phyloP scores from a whole-genome alignment of 1,140 invertebrate genomes.

The Atta cephalotes region DNA sequence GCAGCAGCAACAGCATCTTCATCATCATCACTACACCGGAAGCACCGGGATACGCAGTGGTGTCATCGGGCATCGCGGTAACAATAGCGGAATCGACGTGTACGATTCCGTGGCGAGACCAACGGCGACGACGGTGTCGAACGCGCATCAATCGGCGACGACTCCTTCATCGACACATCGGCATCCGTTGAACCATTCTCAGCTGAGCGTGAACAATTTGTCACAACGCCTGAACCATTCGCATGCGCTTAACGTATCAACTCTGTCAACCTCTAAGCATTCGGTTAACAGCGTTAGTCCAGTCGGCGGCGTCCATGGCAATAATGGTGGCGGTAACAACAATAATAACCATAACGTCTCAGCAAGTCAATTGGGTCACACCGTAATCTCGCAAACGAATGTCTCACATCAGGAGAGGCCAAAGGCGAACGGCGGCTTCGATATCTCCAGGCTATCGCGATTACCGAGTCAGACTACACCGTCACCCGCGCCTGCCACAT shows the following conservation, averaged over 20 bases:
- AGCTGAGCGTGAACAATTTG: conserved; percentile 84
- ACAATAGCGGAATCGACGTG: conserved; percentile 79
- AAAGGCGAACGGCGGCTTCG: conserved; percentile 86
- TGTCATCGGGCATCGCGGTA: conserved; percentile 51
- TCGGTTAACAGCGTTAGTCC: conserved; percentile 89
- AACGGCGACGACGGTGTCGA: conserved; percentile 59
- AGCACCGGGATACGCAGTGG: conserved; percentile 53
- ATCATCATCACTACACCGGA: conserved; percentile 70
- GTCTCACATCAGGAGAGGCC: conserved; percentile 79
- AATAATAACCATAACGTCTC: conserved; percentile 67
- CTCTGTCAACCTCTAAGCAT: conserved; percentile 90
- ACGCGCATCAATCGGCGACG: conserved; percentile 73
- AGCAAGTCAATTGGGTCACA: conserved; percentile 52
- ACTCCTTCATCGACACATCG: conserved; percentile 79
- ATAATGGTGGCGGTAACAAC: conserved; percentile 62
- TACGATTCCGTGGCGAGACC: conserved; percentile 80
- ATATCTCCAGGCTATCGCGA: conserved; percentile 85
- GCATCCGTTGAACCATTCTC: conserved; percentile 83
- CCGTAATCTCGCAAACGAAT: conserved; percentile 56
- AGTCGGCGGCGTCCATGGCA: conserved; percentile 70
- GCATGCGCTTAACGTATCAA: conserved; percentile 90
- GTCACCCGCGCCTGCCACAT: conserved; percentile 79
- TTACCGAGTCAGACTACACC: conserved; percentile 83
- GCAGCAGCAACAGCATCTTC: conserved; percentile 68
- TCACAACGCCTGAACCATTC: conserved; percentile 83